Evolutionary conservation across 92 coral and sea anemone species (phyloP), one percentile per base, ranked within the genome.

Genomic region (Pocillopora grandis): DNA sequence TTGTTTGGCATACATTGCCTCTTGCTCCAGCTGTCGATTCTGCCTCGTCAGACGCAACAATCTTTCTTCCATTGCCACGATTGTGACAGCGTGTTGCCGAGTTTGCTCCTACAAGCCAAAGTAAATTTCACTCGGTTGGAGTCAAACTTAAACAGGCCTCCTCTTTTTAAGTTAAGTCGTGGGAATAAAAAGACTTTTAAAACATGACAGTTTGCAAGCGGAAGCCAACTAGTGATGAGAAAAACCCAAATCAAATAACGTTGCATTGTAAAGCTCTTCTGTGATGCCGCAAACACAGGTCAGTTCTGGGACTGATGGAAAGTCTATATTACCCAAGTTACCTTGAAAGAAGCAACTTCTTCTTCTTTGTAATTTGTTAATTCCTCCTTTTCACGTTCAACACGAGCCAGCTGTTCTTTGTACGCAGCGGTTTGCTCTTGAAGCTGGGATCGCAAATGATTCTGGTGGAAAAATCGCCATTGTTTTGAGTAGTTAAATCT

Each of bases 31-130:
- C 71, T 89, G 93, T 66, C 92, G 92, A 88, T 89, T 93, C 48
- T 93, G 98, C 64, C 92, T 93, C 57, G 93, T 93, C 35, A 95
- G 89, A 67, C 81, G 80, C 57, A 95, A 79, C 71, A 95, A 78
- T n/a, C 98, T 87, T 61, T 91, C 97, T 72, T 95, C 98, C 98
- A 95, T 91, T 12, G 98, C 98, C 16, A 95, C 98, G 14, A 95
- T 95, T 17, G 98, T 95, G 35, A 92, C 92, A 13, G 98, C 95
- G 56, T 95, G 98, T 68, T 95, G 98, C 10, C 95, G 98, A 33
- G 98, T 93, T 91, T 95, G 98, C 73, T 93, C 98, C 98, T 95
- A 83, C 18, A 12, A 82, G 52, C 6, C 71, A 59, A 70, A 55
- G 71, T 12, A 13, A 56, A 52, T 2, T n/a, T n/a, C 0, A 74